Evolutionary conservation across 2,888 invertebrate genomes (phyloP), one percentile per base, ranked within the genome.

Genomic region (Acanthosepion pharaonis): DNA sequence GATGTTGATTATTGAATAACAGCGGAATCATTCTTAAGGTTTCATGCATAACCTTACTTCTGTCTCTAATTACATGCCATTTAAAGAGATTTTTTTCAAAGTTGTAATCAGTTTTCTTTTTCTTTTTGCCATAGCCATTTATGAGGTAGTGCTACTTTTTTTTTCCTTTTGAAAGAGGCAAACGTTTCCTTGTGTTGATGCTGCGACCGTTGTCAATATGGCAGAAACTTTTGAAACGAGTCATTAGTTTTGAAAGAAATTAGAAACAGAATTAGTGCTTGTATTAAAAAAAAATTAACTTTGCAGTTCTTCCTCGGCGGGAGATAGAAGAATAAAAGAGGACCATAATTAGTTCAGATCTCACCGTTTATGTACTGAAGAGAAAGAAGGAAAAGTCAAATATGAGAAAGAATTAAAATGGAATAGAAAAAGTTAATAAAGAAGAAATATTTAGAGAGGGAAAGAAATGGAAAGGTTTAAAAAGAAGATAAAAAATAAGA

Each of bases 221-320:
- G 33, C 78, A 78, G 23, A 78, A 78, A n/a, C 2, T 78, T 78
- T 78, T 15, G 9, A 11, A 9, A 78, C 78, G 78, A 78, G n/a
- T 78, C 78, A 78, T 78, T 78, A 78, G 78, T 78, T 78, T 33
- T n/a, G n/a, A 78, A 78, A 78, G 33, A n/a, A 78, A 78, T 78
- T 78, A n/a, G 15, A 23, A n/a, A 78, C 33, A 78, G 78, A 78
- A 33, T 78, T n/a, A 78, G n/a, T 9, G 78, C 78, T n/a, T n/a
- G 78, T n/a, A 9, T 78, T 78, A 15, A n/a, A n/a, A 78, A 78
- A 78, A 78, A 78, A 78, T 78, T 78, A 78, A 78, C n/a, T 78
- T 78, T 78, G 11, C n/a, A 78, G 78, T 15, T 78, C 78, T 78
- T 78, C 78, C n/a, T n/a, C 23, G n/a, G 78, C 28, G 11, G 28